Percentiles rank a stretch among this genome's conserved stretches.
phyloP scores from a whole-genome alignment of 2,888 invertebrate genomes.

The Dryobotodes eremita region DNA sequence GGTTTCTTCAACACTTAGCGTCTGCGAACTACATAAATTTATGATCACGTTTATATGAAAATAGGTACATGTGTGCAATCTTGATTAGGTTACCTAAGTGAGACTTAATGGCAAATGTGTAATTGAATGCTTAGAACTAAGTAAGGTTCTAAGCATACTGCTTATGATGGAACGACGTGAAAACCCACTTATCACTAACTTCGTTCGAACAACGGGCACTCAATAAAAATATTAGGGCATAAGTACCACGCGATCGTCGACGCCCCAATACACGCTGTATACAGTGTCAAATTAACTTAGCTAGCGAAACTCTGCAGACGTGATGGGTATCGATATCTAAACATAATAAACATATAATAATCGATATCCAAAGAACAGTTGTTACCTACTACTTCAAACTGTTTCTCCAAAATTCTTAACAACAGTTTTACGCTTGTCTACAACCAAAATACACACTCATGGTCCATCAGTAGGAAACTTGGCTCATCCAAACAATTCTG shows the following conservation, averaged over 20 bases:
- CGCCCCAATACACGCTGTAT: too few relatives aligned
- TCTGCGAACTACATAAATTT: slow-evolving; percentile 39
- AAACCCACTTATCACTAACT: too few relatives aligned
- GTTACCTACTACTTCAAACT: background rate
- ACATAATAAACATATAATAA: too few relatives aligned
- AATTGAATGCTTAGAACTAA: slow-evolving; percentile 31
- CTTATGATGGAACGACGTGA: too few relatives aligned
- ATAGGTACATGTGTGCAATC: slow-evolving; percentile 8
- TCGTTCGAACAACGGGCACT: too few relatives aligned
- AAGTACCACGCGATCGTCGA: too few relatives aligned
- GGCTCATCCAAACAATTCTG: slow-evolving; percentile 70
- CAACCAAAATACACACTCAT: slow-evolving; percentile 60
- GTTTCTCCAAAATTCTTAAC: background rate
- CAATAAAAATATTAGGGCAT: too few relatives aligned
- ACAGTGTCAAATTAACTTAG: too few relatives aligned
- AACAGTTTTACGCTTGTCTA: slow-evolving; percentile 34
- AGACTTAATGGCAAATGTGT: slow-evolving; percentile 41
- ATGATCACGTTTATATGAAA: slow-evolving; percentile 40
- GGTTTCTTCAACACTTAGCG: slow-evolving; percentile 45
- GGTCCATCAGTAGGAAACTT: slow-evolving; percentile 62
- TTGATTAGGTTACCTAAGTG: slow-evolving; percentile 40
- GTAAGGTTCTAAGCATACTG: background rate
- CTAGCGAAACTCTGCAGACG: too few relatives aligned
- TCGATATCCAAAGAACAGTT: background rate
- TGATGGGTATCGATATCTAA: too few relatives aligned